phyloP scores from a whole-genome alignment of 1,140 invertebrate genomes.

The Hermetia illucens region DNA sequence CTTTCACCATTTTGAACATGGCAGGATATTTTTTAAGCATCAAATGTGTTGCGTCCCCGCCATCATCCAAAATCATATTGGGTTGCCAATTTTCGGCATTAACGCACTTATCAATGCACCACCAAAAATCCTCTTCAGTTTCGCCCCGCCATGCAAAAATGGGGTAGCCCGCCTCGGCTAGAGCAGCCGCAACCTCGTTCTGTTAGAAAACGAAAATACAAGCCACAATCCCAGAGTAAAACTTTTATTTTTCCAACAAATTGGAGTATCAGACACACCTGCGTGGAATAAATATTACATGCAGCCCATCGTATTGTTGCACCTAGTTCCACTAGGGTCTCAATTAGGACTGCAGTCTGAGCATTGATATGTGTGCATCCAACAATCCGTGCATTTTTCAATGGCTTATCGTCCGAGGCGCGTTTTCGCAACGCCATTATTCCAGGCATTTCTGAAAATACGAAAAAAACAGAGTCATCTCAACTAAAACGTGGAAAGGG shows the following conservation, averaged over 20 bases:
- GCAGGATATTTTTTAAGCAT: slow-evolving; percentile 94
- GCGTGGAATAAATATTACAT: slow-evolving; percentile 97
- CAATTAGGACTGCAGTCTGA: slow-evolving; percentile 92
- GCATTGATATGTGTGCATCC: slow-evolving; percentile 97
- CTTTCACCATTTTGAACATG: slow-evolving; percentile 92
- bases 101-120: slow-evolving; percentile 93
- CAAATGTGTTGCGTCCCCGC: slow-evolving; percentile 91
- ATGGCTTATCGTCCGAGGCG: slow-evolving; percentile 82
- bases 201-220: too few relatives aligned
- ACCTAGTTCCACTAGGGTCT: slow-evolving; percentile 80
- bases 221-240: too few relatives aligned
- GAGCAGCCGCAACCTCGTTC: slow-evolving; percentile 94
- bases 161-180: slow-evolving; percentile 78
- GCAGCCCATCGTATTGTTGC: slow-evolving; percentile 89
- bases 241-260: too few relatives aligned
- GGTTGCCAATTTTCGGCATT: slow-evolving; percentile 88
- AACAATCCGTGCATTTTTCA: slow-evolving; percentile 91
- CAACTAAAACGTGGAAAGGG: not conserved
- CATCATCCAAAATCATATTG: slow-evolving; percentile 98
- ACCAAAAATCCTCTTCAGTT: slow-evolving; percentile 97
- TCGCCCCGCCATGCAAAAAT: slow-evolving; percentile 94
- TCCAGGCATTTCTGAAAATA: slow-evolving; percentile 96
- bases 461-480: slow-evolving; percentile 6
- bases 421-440: slow-evolving; percentile 86
- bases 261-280: slow-evolving; percentile 49